phyloP scores from a whole-genome alignment of 2,888 invertebrate species.

The Watsonalla cultraria region DNA sequence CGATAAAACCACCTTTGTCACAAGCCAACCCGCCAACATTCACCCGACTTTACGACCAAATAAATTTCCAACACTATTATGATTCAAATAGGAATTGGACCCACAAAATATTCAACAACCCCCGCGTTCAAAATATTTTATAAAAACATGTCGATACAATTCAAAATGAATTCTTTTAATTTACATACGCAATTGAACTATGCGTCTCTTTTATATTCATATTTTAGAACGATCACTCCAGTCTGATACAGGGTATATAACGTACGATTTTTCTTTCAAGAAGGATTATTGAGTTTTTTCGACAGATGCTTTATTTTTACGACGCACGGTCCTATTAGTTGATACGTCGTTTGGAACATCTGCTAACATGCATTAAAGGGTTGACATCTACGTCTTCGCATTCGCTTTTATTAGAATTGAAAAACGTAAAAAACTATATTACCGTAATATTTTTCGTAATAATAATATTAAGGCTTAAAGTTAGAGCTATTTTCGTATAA shows the following conservation, averaged over 20 bases:
- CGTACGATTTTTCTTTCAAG: slow-evolving; percentile 54
- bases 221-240: slow-evolving; percentile 47
- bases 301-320: slow-evolving; percentile 47
- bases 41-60: slow-evolving; percentile 70
- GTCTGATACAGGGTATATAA: slow-evolving; percentile 59
- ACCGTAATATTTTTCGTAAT: background rate
- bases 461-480: too few relatives aligned
- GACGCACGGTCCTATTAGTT: slow-evolving; percentile 34
- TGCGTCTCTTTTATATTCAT: slow-evolving; percentile 41
- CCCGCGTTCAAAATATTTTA: slow-evolving; percentile 59
- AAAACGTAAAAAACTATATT: background rate
- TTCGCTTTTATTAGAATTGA: slow-evolving; percentile 7
- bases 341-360: slow-evolving; percentile 45
- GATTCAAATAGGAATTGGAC: slow-evolving; percentile 70
- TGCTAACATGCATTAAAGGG: slow-evolving; percentile 49
- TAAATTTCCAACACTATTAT: slow-evolving; percentile 78
- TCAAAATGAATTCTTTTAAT: slow-evolving; percentile 20
- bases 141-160: slow-evolving; percentile 41
- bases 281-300: slow-evolving; percentile 53
- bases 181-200: slow-evolving; percentile 20
- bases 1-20: slow-evolving; percentile 74
- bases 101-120: slow-evolving; percentile 66
- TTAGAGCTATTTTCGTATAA: too few relatives aligned
- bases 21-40: slow-evolving; percentile 63
- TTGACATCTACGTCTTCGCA: slow-evolving; percentile 32